Conservation (phyloP, 2,797 vertebrate genomes). For the Myiothlypis chrysogaster region DNA sequence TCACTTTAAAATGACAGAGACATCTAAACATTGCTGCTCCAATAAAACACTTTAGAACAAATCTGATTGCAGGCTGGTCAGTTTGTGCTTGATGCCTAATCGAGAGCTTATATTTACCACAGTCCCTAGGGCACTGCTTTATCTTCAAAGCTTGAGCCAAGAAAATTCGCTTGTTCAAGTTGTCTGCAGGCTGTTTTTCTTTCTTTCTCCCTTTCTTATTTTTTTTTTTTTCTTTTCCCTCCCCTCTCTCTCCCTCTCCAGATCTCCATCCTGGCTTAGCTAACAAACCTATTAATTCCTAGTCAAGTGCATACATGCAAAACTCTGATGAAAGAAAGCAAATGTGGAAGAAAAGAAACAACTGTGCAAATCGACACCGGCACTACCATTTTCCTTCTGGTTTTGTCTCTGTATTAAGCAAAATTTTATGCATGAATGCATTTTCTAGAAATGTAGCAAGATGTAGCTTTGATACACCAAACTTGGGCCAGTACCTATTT, state of each 20-base stretch:
- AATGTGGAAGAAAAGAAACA: constrained; percentile 34
- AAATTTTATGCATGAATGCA: neutral
- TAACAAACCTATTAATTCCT: constrained; percentile 65
- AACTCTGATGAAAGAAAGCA: constrained; percentile 47
- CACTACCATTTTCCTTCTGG: neutral
- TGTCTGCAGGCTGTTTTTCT: constrained; percentile 56
- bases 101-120: constrained; percentile 51
- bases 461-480: neutral
- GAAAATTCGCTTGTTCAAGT: constrained; percentile 57
- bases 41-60: constrained; percentile 35
- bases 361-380: neutral
- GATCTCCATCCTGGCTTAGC: constrained; percentile 58
- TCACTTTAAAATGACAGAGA: constrained; percentile 43
- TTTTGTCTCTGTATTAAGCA: neutral
- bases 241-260: neutral
- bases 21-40: neutral
- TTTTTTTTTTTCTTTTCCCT: neutral
- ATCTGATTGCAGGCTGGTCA: constrained; percentile 44
- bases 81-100: constrained; percentile 54
- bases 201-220: neutral
- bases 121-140: constrained; percentile 47
- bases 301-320: constrained; percentile 74
- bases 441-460: neutral
- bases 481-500: neutral
- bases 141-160: constrained; percentile 66